Base-by-base conservation (phyloP, 1,140 invertebrate genomes). In the Bombus impatiens region DNA sequence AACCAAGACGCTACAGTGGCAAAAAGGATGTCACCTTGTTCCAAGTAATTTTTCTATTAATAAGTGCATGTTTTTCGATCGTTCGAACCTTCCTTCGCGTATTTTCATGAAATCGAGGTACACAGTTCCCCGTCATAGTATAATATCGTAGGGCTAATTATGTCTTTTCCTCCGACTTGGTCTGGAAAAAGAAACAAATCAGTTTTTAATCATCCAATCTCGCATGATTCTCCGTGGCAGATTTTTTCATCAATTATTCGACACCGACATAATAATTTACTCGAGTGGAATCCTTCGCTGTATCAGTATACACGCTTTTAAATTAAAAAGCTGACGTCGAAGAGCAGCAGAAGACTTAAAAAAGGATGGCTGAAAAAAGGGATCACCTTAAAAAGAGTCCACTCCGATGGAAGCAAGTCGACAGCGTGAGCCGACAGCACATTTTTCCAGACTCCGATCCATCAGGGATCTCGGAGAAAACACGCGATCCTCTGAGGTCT, bases 401-500 rank as follows among this genome's bases (percentile, higher is more conserved):
- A 18, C 81, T 40, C 32, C 0, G 35, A 25, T 13, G 25, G 32
- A 80, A 57, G 57, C 37, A 62, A 79, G 68, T 28, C 40, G 67
- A 72, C 67, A 79, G 47, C 40, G 47, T 47, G 47, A 47, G 47
- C 15, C 40, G 67, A 72, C 67, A 79, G 47, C 47, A 32, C 42
- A 85, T 85, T 85, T 85, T 85, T 85, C 77, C 83, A 85, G 78
- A 44, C 77, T 85, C 32, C 77, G 83, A 80, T 85, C 83, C 77
- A 80, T 85, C 77, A 80, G 57, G 57, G 78, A 62, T 84, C 82
- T 44, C 67, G 82, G 18, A 78, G 85, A 76, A 89, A 88, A 86
- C 87, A 87, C 84, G 88, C 88, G 88, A 89, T 89, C 88, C 88
- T 87, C 85, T 71, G 62, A 86, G 79, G 79, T 75, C 84, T 70